These are phyloP conservation scores for Menidia beryllina DNA, from an alignment of 2,113 vertebrate species.

Conservation along the genomic window DNA sequence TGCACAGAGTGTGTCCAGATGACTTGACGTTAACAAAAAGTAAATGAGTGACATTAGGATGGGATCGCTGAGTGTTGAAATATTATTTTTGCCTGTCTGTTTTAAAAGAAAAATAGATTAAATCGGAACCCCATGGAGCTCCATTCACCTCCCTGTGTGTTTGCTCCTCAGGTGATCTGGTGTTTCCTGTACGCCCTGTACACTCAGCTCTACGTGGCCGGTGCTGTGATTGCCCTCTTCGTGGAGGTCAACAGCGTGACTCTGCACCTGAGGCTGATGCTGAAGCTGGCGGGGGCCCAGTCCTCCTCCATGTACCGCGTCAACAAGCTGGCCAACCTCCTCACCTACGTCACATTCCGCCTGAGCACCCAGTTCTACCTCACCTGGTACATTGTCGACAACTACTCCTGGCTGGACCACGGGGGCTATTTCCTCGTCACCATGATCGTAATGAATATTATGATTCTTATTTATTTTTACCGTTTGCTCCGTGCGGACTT, in stretches of 20 bases:
- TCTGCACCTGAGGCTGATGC: conserved; percentile 90
- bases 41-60: too few species aligned
- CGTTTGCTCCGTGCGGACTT: conserved; percentile 93
- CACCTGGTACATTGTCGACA: conserved; percentile 86
- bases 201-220: conserved; percentile 86
- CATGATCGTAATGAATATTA: conserved; percentile 87
- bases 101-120: too few species aligned
- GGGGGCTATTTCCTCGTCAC: conserved; percentile 82
- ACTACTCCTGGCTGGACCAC: conserved; percentile 83
- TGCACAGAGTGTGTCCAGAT: too few species aligned
- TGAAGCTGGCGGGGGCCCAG: conserved; percentile 88
- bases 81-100: too few species aligned
- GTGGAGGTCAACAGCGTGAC: conserved; percentile 97
- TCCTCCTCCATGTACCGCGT: conserved; percentile 78
- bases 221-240: conserved; percentile 87
- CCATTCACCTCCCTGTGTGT: background rate
- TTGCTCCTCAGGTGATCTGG: conserved; percentile 84
- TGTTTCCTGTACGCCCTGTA: conserved; percentile 88
- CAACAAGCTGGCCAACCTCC: conserved; percentile 89
- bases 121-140: too few species aligned
- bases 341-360: conserved; percentile 89
- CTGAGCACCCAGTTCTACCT: conserved; percentile 91
- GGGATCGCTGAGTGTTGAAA: too few species aligned
- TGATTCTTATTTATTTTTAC: conserved; percentile 94
- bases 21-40: too few species aligned